Evolutionary conservation across 2,113 vertebrate species (phyloP).

Genomic region (Psephotus haematonotus): DNA sequence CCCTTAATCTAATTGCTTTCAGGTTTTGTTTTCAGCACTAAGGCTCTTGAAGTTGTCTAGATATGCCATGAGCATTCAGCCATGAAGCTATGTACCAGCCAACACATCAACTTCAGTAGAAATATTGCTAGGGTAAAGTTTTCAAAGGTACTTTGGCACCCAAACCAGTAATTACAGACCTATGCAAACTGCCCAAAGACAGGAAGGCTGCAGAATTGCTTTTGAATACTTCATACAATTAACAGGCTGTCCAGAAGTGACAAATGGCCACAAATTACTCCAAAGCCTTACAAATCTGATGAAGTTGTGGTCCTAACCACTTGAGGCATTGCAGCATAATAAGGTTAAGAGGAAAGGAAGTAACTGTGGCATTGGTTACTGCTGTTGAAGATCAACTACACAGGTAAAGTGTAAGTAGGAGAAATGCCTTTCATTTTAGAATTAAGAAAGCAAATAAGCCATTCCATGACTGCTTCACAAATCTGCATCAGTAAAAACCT

Average conservation of each 20-base stretch:
- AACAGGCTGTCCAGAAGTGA: neutral
- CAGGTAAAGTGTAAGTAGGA: neutral
- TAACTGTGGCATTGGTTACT: neutral
- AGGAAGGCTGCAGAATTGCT: neutral
- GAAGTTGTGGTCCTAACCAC: neutral
- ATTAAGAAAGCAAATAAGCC: neutral
- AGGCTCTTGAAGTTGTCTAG: neutral
- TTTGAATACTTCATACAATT: neutral
- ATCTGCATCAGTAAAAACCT: neutral
- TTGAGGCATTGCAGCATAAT: neutral
- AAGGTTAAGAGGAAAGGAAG: neutral
- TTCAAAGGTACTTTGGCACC: neutral
- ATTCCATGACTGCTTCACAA: neutral
- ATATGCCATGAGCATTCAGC: neutral
- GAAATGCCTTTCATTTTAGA: neutral
- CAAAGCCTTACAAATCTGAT: neutral
- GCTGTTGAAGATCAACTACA: neutral
- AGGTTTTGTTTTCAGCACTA: neutral
- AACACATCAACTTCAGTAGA: neutral
- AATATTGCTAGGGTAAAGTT: neutral
- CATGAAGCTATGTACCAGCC: neutral
- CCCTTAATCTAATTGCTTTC: conserved; percentile 12
- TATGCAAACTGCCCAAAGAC: neutral
- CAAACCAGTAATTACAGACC: neutral
- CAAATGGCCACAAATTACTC: neutral